These are phyloP conservation scores for Micrasema longulum DNA, from an alignment of 1,140 invertebrate species.

Conservation along the genomic window DNA sequence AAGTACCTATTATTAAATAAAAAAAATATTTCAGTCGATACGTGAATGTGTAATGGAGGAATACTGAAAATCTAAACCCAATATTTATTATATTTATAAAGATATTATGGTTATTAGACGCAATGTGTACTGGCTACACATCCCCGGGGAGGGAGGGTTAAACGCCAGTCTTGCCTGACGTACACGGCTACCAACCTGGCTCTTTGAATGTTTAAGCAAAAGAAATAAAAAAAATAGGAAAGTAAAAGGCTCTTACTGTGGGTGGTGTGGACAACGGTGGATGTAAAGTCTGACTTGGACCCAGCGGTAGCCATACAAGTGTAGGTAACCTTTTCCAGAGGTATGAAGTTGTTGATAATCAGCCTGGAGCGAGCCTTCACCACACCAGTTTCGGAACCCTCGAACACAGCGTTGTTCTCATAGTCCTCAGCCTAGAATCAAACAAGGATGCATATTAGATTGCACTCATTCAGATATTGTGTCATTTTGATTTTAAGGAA, in stretches of 20 bases:
- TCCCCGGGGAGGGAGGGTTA: no score
- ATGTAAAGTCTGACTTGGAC: constrained; percentile 67
- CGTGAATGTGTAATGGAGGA: no score
- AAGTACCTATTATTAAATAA: no score
- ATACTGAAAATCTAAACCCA: no score
- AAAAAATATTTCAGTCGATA: no score
- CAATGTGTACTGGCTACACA: no score
- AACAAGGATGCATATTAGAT: background rate
- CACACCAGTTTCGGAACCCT: constrained; percentile 65
- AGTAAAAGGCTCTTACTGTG: constrained; percentile 54
- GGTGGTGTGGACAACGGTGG: constrained; percentile 66
- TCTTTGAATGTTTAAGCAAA: no score
- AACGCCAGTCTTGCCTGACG: no score
- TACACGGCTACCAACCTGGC: no score
- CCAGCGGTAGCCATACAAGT: constrained; percentile 79
- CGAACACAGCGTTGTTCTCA: constrained; percentile 68
- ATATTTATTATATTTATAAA: no score
- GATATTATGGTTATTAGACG: no score
- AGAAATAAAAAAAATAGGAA: no score
- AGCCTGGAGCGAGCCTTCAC: constrained; percentile 75
- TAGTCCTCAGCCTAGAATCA: constrained; percentile 57
- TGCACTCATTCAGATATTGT: background rate
- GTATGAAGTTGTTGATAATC: constrained; percentile 72
- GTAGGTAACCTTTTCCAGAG: constrained; percentile 73
- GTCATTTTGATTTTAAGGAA: background rate